Evolutionary conservation across 2,797 vertebrate species (phyloP).

Genomic region (Molossus molossus): DNA sequence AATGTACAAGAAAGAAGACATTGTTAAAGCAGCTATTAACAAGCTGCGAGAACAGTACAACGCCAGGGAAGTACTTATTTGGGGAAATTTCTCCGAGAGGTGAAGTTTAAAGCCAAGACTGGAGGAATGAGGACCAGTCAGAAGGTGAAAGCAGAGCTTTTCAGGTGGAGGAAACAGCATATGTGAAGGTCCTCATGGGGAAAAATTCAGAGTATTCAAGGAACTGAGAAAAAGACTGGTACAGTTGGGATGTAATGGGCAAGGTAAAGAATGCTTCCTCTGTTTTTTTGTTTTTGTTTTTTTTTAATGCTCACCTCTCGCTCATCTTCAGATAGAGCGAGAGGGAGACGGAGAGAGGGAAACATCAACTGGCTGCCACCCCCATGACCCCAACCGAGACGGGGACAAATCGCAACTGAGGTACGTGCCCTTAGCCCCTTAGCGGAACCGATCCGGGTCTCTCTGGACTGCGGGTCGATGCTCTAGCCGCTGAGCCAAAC

Average conservation of each 20-base stretch:
- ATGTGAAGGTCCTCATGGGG: neutral
- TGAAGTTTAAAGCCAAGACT: neutral
- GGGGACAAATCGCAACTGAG: too few relatives aligned
- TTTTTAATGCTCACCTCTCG: too few relatives aligned
- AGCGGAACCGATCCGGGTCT: too few relatives aligned
- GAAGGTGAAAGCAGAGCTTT: conserved; percentile 40
- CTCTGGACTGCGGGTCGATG: too few relatives aligned
- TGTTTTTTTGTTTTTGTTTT: too few relatives aligned
- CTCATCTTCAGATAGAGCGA: too few relatives aligned
- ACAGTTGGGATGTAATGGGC: conserved; percentile 15
- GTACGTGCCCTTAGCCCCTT: too few relatives aligned
- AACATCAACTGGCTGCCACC: too few relatives aligned
- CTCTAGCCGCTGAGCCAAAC: too few relatives aligned
- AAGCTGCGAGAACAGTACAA: neutral
- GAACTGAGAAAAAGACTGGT: conserved; percentile 30
- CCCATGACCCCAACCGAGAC: too few relatives aligned
- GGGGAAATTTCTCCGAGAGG: conserved; percentile 1
- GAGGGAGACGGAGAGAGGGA: too few relatives aligned
- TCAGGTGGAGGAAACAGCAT: neutral
- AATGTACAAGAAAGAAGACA: neutral
- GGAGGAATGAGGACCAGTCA: neutral
- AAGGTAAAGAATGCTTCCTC: neutral
- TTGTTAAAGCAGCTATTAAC: conserved; percentile 53
- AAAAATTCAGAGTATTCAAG: conserved; percentile 28
- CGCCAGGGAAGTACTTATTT: neutral